Evolutionary conservation across 2,888 invertebrate species (phyloP).

Genomic region (Emesis russula): DNA sequence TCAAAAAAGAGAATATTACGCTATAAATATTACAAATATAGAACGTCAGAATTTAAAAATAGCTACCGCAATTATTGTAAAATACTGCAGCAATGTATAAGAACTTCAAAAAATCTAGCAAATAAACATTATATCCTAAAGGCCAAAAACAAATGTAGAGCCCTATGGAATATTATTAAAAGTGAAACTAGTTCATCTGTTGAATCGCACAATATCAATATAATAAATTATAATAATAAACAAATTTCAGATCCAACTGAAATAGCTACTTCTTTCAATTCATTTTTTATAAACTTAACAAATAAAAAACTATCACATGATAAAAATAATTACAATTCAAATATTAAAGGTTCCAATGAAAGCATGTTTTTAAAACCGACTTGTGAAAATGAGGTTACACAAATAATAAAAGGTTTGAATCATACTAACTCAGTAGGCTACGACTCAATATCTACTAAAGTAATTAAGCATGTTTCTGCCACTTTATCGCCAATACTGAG

Average conservation of each 20-base stretch:
- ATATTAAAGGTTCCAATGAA: not conserved
- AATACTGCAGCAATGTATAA: not conserved
- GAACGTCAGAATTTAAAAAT: not conserved
- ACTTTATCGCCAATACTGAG: too few species aligned
- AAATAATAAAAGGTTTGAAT: not conserved
- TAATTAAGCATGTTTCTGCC: too few species aligned
- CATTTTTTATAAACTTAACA: not conserved
- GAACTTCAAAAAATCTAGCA: not conserved
- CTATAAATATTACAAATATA: not conserved
- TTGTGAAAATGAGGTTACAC: not conserved
- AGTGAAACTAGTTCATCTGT: not conserved
- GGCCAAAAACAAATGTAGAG: not conserved
- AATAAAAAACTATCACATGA: not conserved
- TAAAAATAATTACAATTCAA: not conserved
- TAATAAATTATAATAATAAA: not conserved
- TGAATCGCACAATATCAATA: not conserved
- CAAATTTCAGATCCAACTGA: not conserved
- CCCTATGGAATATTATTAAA: not conserved
- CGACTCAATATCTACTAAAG: too few species aligned
- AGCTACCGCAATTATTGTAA: not conserved
- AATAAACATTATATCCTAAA: not conserved
- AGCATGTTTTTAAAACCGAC: not conserved
- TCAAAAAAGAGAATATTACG: too few species aligned
- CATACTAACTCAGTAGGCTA: too few species aligned
- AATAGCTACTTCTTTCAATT: not conserved